phyloP scores from a whole-genome alignment of 2,888 invertebrate genomes.

The Cremastobaeus sp. region DNA sequence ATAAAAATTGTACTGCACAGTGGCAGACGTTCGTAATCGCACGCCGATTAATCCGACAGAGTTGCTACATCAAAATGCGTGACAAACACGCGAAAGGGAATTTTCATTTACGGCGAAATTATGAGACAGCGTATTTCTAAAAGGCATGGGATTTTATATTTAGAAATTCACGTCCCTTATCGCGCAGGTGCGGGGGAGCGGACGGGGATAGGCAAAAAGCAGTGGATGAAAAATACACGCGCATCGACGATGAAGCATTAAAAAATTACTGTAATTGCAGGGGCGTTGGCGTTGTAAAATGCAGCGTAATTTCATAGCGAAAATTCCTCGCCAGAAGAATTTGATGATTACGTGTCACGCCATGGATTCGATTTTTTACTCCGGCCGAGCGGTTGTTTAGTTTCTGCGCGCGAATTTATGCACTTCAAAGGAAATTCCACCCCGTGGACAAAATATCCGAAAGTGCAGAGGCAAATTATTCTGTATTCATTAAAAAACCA shows the following conservation, averaged over 20 bases:
- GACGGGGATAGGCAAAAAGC: neutral
- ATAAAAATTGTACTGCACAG: conserved; percentile 13
- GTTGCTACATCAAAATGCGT: conserved; percentile 44
- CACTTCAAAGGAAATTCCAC: too few relatives aligned
- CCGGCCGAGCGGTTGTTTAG: too few relatives aligned
- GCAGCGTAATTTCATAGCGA: conserved; percentile 45
- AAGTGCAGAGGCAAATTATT: too few relatives aligned
- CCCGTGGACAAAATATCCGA: too few relatives aligned
- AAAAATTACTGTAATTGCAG: conserved; percentile 53
- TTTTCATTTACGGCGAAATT: conserved; percentile 46
- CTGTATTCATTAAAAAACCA: too few relatives aligned
- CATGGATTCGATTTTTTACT: conserved; percentile 44
- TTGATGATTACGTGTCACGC: conserved; percentile 48
- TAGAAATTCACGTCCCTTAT: conserved; percentile 42
- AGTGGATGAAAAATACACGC: conserved; percentile 24
- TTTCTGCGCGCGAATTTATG: too few relatives aligned
- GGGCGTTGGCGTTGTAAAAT: conserved; percentile 39
- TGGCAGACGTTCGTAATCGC: conserved; percentile 2
- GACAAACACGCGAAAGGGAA: conserved; percentile 47
- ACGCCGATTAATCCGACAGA: conserved; percentile 26
- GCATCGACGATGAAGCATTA: conserved; percentile 38
- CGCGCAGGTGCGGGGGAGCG: conserved; percentile 1
- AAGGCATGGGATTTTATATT: conserved; percentile 36
- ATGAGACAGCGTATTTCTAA: conserved; percentile 36
- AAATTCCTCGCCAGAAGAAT: conserved; percentile 38